phyloP scores from a whole-genome alignment of 2,888 invertebrate genomes.

The Ectobius pallidus region DNA sequence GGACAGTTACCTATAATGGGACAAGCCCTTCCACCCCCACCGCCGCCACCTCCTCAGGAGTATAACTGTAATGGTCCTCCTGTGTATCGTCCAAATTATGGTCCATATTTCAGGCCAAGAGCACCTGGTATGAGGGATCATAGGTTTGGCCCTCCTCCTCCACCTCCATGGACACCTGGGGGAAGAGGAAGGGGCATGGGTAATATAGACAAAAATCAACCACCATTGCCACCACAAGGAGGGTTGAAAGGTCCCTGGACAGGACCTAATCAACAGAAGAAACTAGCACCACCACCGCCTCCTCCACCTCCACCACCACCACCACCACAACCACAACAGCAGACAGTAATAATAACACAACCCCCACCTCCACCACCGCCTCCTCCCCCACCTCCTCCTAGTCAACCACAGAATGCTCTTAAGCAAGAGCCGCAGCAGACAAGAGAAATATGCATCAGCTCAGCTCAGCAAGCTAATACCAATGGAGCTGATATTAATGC shows the following conservation, averaged over 20 bases:
- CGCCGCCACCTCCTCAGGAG: background rate
- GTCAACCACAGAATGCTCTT: background rate
- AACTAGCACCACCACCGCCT: background rate
- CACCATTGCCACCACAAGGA: conserved; percentile 46
- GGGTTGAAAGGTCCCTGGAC: conserved; percentile 52
- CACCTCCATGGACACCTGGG: background rate
- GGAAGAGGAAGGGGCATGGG: background rate
- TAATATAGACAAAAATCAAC: background rate
- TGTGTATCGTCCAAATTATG: background rate
- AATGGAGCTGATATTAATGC: conserved; percentile 17
- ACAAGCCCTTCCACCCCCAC: background rate
- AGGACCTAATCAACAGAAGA: background rate
- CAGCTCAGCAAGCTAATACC: no score
- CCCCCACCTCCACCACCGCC: background rate
- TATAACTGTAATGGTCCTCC: background rate
- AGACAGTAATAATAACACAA: no score
- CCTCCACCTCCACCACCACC: background rate
- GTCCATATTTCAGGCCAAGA: background rate
- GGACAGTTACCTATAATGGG: background rate
- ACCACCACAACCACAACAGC: background rate
- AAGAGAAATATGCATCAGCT: background rate
- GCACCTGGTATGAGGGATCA: conserved; percentile 4
- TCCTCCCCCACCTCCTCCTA: background rate
- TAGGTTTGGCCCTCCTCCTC: background rate
- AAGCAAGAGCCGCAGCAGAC: background rate